phyloP scores from a whole-genome alignment of 2,797 vertebrate species.

The Ceyx erithaca region DNA sequence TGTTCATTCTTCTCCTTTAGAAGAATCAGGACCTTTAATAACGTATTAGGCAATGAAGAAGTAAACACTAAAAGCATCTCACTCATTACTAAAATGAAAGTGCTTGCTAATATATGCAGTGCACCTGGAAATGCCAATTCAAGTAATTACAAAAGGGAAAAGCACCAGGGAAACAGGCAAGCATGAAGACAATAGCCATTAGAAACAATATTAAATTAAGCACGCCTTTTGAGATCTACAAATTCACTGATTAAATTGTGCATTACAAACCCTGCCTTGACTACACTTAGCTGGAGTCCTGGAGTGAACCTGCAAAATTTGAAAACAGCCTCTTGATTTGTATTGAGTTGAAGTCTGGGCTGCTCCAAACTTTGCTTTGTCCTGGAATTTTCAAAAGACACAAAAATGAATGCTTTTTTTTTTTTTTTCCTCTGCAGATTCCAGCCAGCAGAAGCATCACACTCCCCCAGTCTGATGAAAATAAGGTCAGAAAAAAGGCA shows the following conservation, averaged over 20 bases:
- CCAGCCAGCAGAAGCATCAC: not conserved
- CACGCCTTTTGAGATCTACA: slow-evolving; percentile 27
- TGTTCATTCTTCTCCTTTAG: slow-evolving; percentile 4
- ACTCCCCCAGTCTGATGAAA: not conserved
- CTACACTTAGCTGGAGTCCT: slow-evolving; percentile 38
- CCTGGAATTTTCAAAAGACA: not conserved
- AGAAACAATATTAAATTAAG: slow-evolving; percentile 67
- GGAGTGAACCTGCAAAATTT: not conserved
- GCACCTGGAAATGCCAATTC: slow-evolving; percentile 61
- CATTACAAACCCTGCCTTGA: slow-evolving; percentile 26
- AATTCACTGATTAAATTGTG: slow-evolving; percentile 59
- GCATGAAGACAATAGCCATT: slow-evolving; percentile 62
- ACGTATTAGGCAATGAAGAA: slow-evolving; percentile 42
- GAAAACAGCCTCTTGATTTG: not conserved
- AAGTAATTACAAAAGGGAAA: slow-evolving; percentile 51
- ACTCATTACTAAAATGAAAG: slow-evolving; percentile 45
- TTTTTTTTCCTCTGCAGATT: not conserved
- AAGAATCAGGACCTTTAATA: slow-evolving; percentile 24
- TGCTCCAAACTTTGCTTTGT: not conserved
- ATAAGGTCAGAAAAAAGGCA: not conserved
- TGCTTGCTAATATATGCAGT: slow-evolving; percentile 54
- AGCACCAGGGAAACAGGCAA: slow-evolving; percentile 27
- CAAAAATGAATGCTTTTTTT: not conserved
- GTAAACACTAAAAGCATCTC: slow-evolving; percentile 20
- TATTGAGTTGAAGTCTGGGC: not conserved